Conservation (phyloP, 2,888 invertebrate genomes). For the Malthinus flaveolus region DNA sequence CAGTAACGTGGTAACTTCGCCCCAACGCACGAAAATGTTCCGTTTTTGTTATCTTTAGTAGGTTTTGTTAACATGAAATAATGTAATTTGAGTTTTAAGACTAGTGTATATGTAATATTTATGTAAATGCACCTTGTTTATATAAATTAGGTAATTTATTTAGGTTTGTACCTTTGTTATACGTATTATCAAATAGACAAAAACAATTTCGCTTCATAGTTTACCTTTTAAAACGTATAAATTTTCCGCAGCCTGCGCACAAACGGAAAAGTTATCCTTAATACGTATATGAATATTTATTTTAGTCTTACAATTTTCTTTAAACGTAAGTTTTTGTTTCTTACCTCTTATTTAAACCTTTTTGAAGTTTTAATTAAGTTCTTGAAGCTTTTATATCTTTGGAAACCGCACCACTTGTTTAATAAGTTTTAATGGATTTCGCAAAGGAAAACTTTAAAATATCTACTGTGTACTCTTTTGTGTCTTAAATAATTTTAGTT, state of each 20-base stretch:
- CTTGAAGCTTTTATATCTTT: constrained; percentile 5
- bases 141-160: no score
- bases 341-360: constrained; percentile 3
- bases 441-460: neutral
- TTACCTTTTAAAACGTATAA: neutral
- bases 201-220: neutral
- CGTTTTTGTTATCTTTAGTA: no score
- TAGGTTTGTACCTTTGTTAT: no score
- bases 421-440: constrained; percentile 8
- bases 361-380: constrained; percentile 6
- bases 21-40: no score
- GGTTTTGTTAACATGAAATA: no score
- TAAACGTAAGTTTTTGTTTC: constrained; percentile 2
- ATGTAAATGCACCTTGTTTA: no score
- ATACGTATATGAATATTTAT: neutral
- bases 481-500: no score
- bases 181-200: neutral
- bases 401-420: constrained; percentile 3
- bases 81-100: no score
- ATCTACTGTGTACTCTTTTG: no score
- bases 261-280: neutral
- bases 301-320: constrained; percentile 1
- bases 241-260: neutral
- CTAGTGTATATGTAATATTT: no score
- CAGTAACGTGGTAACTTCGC: no score